These are phyloP conservation scores for Sipha flava DNA, from an alignment of 1,140 invertebrate species.

Conservation along the genomic window DNA sequence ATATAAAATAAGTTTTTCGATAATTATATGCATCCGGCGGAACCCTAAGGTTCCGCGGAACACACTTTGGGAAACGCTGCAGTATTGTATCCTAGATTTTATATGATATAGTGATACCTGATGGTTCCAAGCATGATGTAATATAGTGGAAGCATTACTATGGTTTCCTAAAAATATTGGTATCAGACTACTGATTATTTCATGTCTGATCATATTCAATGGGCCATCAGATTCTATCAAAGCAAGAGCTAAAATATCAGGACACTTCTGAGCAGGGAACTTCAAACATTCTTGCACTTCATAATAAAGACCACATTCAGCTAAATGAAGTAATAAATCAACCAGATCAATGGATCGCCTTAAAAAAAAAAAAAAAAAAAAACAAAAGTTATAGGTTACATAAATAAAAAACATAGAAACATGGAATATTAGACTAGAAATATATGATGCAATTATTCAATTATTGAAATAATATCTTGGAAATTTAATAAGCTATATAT, in stretches of 20 bases:
- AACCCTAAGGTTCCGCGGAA: too few species aligned
- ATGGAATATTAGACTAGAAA: too few species aligned
- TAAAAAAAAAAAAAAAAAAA: too few species aligned
- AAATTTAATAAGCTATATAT: too few species aligned
- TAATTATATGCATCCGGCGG: too few species aligned
- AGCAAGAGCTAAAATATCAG: slow-evolving; percentile 81
- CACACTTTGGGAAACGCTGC: too few species aligned
- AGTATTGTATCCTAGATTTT: too few species aligned
- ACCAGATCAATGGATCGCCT: slow-evolving; percentile 79
- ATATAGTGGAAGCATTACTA: slow-evolving; percentile 83
- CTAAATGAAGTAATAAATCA: slow-evolving; percentile 75
- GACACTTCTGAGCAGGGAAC: slow-evolving; percentile 83
- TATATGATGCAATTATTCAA: too few species aligned
- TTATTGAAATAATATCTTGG: too few species aligned
- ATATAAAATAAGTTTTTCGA: background rate
- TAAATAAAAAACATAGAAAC: too few species aligned
- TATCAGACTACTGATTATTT: slow-evolving; percentile 74
- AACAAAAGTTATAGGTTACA: too few species aligned
- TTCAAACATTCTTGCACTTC: slow-evolving; percentile 86
- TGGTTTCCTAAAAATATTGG: slow-evolving; percentile 89
- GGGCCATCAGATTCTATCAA: slow-evolving; percentile 74
- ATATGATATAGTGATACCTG: too few species aligned
- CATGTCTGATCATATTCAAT: slow-evolving; percentile 66
- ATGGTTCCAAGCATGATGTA: slow-evolving; percentile 89
- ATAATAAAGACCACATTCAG: slow-evolving; percentile 71